Base-by-base conservation (phyloP, 2,797 vertebrate genomes). In the Vultur gryphus region DNA sequence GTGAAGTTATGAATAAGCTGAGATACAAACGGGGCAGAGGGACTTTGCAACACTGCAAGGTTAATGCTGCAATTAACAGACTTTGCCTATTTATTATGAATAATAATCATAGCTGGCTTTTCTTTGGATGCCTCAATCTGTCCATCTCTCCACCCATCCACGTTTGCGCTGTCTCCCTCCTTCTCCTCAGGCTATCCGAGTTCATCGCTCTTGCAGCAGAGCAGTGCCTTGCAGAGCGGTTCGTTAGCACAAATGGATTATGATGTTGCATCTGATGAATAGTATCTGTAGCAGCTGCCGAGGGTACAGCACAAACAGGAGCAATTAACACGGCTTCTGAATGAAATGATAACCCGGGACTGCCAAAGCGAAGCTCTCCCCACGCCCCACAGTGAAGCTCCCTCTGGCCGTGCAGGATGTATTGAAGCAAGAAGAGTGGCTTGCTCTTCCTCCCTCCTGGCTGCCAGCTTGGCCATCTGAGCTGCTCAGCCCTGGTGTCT, bases 351-450 rank as follows among this genome's bases (percentile, higher is more conserved):
- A 29, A 31, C 41, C 58, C 2, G 1, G 35, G 52, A 20, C 11
- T 51, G 35, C 51, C 51, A 9, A 23, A 31, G n/a, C 2, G 2
- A 49, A n/a, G 51, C 6, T 10, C 26, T 28, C 19, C 43, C 77
- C 44, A 4, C 2, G 1, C 52, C 37, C 67, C 1, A 1, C 46
- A 7, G 48, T 2, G 48, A 31, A n/a, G 43, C 9, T 48, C 44
- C 43, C 46, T 31, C 35, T 13, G 3, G 20, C 67, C 7, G 1
- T 1, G 1, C n/a, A 1, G 61, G 39, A 33, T 9, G 16, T 4
- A 2, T 3, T 3, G 10, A 31, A 35, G 41, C 16, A 17, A 17
- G 59, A 43, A 7, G 62, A 51, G 33, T 1, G 8, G 43, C 20
- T 69, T 1, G 0, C 29, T 57, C 55, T 8, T 55, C 62, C 49